These are phyloP conservation scores for Bubo scandiacus DNA, from an alignment of 2,113 vertebrate species.

Conservation along the genomic window DNA sequence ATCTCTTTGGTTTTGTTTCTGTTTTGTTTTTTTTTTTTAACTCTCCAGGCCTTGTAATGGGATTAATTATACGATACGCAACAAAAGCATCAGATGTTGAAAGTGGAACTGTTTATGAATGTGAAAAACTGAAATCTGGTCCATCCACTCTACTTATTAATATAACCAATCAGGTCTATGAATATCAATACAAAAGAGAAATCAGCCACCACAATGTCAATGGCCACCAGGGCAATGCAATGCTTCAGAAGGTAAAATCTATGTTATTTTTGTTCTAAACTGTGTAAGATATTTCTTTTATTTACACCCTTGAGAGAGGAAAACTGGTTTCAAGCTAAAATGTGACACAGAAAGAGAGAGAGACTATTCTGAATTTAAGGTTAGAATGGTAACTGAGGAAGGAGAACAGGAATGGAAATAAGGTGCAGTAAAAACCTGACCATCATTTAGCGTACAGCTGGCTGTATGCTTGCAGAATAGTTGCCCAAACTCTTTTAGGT, in stretches of 20 bases:
- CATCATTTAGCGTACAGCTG: not conserved
- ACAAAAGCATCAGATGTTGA: conserved; percentile 66
- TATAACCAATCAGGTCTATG: conserved; percentile 73
- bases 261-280: not conserved
- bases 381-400: not conserved
- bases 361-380: not conserved
- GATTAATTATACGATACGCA: conserved; percentile 75
- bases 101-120: conserved; percentile 69
- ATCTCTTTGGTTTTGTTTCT: not conserved
- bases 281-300: not conserved
- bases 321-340: not conserved
- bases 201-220: conserved; percentile 72
- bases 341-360: not conserved
- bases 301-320: not conserved
- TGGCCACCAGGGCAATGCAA: conserved; percentile 66
- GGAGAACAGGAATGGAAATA: not conserved
- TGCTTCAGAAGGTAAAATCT: conserved; percentile 76
- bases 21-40: not conserved
- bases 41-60: conserved; percentile 80
- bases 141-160: conserved; percentile 72
- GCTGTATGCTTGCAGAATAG: not conserved
- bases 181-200: conserved; percentile 77
- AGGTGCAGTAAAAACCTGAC: not conserved
- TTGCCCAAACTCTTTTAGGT: not conserved
- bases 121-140: conserved; percentile 68